phyloP scores from a whole-genome alignment of 2,888 invertebrate species.

The Trichogramma evanescens region DNA sequence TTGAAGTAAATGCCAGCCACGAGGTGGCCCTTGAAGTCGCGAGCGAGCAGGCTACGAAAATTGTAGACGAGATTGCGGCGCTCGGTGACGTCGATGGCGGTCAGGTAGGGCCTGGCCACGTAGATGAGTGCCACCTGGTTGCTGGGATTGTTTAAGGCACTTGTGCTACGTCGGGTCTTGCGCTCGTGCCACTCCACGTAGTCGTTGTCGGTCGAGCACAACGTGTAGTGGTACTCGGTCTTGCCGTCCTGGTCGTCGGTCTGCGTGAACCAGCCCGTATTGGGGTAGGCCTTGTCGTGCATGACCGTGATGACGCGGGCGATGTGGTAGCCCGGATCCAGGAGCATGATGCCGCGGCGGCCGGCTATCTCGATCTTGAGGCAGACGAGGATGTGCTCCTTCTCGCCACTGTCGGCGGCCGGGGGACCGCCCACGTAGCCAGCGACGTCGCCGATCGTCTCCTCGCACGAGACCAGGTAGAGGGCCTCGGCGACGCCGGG shows the following conservation, averaged over 20 bases:
- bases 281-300: slow-evolving; percentile 76
- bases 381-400: slow-evolving; percentile 81
- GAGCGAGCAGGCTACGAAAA: slow-evolving; percentile 70
- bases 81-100: slow-evolving; percentile 79
- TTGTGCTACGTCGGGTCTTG: slow-evolving; percentile 57
- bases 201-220: slow-evolving; percentile 61
- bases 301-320: slow-evolving; percentile 79
- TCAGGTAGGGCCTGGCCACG: slow-evolving; percentile 69
- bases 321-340: slow-evolving; percentile 89
- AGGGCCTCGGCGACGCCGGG: slow-evolving; percentile 62
- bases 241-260: slow-evolving; percentile 67
- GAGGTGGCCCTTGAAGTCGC: slow-evolving; percentile 77
- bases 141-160: slow-evolving; percentile 51
- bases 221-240: slow-evolving; percentile 78
- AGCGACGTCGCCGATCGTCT: slow-evolving; percentile 51
- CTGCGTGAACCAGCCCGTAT: slow-evolving; percentile 83
- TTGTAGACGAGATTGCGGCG: slow-evolving; percentile 83
- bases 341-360: slow-evolving; percentile 68
- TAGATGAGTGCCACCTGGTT: slow-evolving; percentile 67
- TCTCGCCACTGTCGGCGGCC: slow-evolving; percentile 62
- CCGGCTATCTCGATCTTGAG: slow-evolving; percentile 67
- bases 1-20: slow-evolving; percentile 82
- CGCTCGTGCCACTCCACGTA: slow-evolving; percentile 83
- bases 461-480: slow-evolving; percentile 81
- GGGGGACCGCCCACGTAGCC: slow-evolving; percentile 46